Percentiles rank a stretch among this genome's conserved stretches.
Conservation (phyloP, 2,797 vertebrate species). For the Pteronotus mesoamericanus region DNA sequence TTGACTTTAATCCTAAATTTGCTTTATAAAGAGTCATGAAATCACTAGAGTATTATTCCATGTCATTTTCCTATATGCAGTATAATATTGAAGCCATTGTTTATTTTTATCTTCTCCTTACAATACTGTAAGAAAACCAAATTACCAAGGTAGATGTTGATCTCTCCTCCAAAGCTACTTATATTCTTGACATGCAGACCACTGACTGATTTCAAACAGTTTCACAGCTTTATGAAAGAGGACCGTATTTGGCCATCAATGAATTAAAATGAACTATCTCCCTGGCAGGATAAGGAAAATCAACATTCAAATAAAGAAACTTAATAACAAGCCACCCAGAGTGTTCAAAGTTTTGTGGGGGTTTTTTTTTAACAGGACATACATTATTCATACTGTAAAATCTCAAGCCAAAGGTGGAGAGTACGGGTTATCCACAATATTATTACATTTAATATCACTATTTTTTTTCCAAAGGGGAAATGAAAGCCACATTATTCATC, state of each 20-base stretch:
- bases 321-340: not conserved
- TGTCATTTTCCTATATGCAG: constrained; percentile 21
- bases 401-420: not conserved
- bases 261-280: constrained; percentile 51
- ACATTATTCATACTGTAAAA: constrained; percentile 42
- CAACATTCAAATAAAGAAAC: constrained; percentile 33
- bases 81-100: constrained; percentile 33
- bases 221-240: constrained; percentile 27
- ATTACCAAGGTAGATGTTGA: constrained; percentile 19
- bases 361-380: not conserved
- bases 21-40: constrained; percentile 8
- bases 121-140: constrained; percentile 27
- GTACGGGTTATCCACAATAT: not conserved
- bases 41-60: constrained; percentile 16
- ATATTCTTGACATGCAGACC: not conserved
- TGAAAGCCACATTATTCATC: not conserved
- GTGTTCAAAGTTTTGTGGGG: not conserved
- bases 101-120: constrained; percentile 46
- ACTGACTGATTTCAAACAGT: not conserved
- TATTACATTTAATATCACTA: not conserved
- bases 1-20: constrained; percentile 41
- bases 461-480: constrained; percentile 11
- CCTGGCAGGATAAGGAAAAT: constrained; percentile 47
- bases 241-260: constrained; percentile 37
- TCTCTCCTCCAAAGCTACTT: constrained; percentile 29